These are phyloP conservation scores for Lytechinus pictus DNA, from an alignment of 35 echinoderm and acorn worm genomes.

Conservation along the genomic window DNA sequence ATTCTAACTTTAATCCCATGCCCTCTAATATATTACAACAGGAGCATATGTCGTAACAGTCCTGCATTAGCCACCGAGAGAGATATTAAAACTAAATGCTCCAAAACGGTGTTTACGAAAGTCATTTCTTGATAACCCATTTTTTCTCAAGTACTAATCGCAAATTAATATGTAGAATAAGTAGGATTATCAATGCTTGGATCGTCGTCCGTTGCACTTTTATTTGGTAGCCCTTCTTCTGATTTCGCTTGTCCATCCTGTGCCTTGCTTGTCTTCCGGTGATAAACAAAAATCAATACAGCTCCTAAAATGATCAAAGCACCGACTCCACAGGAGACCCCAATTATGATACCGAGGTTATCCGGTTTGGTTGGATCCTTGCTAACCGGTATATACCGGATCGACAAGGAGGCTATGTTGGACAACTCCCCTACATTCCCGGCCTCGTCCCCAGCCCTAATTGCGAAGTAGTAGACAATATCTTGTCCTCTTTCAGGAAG, in stretches of 20 bases:
- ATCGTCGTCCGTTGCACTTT: too few relatives aligned
- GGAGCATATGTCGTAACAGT: too few relatives aligned
- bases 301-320: background rate
- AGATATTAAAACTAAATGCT: too few relatives aligned
- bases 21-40: too few relatives aligned
- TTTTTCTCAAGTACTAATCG: too few relatives aligned
- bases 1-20: too few relatives aligned
- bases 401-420: slow-evolving; percentile 42
- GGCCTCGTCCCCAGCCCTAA: slow-evolving; percentile 39
- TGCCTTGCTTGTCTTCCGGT: background rate
- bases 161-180: too few relatives aligned
- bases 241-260: background rate
- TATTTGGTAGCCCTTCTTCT: background rate
- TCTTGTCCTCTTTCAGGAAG: slow-evolving; percentile 16
- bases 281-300: background rate
- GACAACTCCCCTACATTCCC: slow-evolving; percentile 48
- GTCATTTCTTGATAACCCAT: too few relatives aligned
- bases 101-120: too few relatives aligned
- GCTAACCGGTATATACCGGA: background rate
- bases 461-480: slow-evolving; percentile 51
- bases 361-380: background rate
- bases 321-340: background rate
- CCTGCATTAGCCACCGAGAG: too few relatives aligned
- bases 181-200: too few relatives aligned
- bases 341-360: background rate